Conservation (phyloP, 1,140 invertebrate genomes). For the Plectrocnemia conspersa region DNA sequence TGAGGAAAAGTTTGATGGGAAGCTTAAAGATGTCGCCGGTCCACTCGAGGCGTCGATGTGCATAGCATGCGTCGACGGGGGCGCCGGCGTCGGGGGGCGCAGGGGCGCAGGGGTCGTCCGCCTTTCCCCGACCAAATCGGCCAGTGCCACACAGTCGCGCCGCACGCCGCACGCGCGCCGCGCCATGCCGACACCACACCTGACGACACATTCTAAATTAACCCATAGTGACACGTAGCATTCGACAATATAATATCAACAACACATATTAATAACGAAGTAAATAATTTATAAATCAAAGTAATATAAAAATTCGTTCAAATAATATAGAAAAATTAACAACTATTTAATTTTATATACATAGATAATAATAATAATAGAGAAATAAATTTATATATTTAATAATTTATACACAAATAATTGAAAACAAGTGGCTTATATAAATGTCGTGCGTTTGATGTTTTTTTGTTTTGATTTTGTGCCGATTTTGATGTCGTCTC, state of each 20-base stretch:
- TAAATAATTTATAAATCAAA: constrained; percentile 16
- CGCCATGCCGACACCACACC: constrained; percentile 29
- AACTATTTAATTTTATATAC: constrained; percentile 1
- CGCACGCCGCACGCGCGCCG: constrained; percentile 33
- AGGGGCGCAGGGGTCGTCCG: constrained; percentile 7
- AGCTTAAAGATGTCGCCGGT: not conserved
- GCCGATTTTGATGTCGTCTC: constrained; percentile 7
- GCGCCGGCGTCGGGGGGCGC: not conserved
- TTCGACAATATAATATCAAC: constrained; percentile 15
- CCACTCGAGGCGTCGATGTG: not conserved
- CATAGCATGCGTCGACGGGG: not conserved
- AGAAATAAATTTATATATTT: constrained; percentile 19
- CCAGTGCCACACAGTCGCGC: constrained; percentile 35
- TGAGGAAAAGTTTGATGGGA: not conserved
- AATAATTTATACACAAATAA: constrained; percentile 12
- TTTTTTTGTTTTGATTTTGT: constrained; percentile 25
- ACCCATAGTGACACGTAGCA: constrained; percentile 34
- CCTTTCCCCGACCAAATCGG: not conserved
- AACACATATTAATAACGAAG: constrained; percentile 12
- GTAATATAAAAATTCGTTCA: not conserved
- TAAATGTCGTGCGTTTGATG: constrained; percentile 33
- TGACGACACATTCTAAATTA: constrained; percentile 35
- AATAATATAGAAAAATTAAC: not conserved
- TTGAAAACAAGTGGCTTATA: constrained; percentile 37
- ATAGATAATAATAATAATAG: constrained; percentile 7